Evolutionary conservation across 2,113 vertebrate genomes (phyloP), one percentile per base, ranked within the genome.

Genomic region (Suncus etruscus): DNA sequence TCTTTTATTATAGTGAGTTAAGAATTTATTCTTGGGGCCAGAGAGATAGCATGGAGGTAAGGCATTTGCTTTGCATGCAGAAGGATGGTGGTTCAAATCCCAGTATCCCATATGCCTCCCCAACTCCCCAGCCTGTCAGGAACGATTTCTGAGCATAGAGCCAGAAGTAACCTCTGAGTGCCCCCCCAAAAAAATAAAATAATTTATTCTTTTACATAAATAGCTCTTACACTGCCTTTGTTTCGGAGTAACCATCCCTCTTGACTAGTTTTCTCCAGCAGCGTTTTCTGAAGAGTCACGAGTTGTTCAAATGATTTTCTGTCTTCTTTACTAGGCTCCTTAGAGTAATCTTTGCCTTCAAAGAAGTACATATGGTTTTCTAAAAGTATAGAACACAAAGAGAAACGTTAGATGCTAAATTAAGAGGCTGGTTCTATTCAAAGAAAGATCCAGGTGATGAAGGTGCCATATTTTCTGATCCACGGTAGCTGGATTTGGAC

Each of bases 301-400:
- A 99, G 94, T 66, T 97, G 95, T 48, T 98, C 96, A 92, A 99
- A 99, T 39, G 97, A 97, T 83, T 94, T 97, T 96, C 97, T 97
- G 96, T 99, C 99, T 73, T 98, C 98, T 68, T 96, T 93, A 97
- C 98, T 99, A 58, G 98, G 97, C 63, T 98, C 98, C 90, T 98
- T 98, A 32, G 99, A 99, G 94, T 99, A 99, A 96, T 99, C 99
- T 96, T 97, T 99, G 45, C 99, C 99, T 98, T 99, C 99, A 16
- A 99, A 99, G 92, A 98, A 96, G 18, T 99, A 99, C 98, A 99
- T 99, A 87, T 99, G 98, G 96, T 97, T 98, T 99, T 97, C 95
- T 87, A 95, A 96, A 92, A 95, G 94, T 48, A 93, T 79, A 68
- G 95, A 97, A 91, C 82, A 0, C 69, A 92, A 27, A 82, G 2